Base-by-base conservation (phyloP, 2,888 invertebrate species). In the Pollenia amentaria region DNA sequence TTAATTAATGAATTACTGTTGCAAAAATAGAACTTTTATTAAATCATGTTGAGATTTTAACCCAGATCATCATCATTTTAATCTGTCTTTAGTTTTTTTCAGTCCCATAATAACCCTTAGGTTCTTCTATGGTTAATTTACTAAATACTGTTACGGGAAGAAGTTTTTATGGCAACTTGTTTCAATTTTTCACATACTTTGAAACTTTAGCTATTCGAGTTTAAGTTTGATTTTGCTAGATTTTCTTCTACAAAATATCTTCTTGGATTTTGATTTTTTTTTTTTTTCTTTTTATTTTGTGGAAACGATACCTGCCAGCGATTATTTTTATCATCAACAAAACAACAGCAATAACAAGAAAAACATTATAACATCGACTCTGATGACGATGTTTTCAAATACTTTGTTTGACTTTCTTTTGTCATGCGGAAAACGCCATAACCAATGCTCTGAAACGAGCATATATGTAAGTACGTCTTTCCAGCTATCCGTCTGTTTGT, bases 381-480 rank as follows among this genome's bases (percentile, higher is more conserved):
- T 70, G 69, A 83, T 83, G 83, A 76, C 83, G 83, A 75, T 73
- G 79, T 79, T 78, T 78, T 83, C 75, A 62, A 86, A 86, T 86
- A 83, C 75, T 75, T 80, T 84, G 87, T 87, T 80, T 81, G 87
- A 87, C 87, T 87, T 87, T 87, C 87, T 84, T 87, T 87, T 84
- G 84, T 87, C 87, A 87, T 87, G 87, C 87, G 87, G 87, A 84
- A 87, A 87, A 87, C 55, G 77, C 67, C 67, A 79, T 65, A 80
- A 60, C 84, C 77, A 87, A 87, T 84, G 65, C 76, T 76, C 79
- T 51, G 51, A 44, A 80, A 80, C 80, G 64, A 76, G 51, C 53
- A 55, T 38, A 57, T 46, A 38, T 40, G 57, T 69, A n/a, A 38
- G n/a, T 38, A 12, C 16, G 21, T 21, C 12, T 60, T 14, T 44